Conservation (phyloP, 1,140 invertebrate genomes). For the Andricus grossulariae region DNA sequence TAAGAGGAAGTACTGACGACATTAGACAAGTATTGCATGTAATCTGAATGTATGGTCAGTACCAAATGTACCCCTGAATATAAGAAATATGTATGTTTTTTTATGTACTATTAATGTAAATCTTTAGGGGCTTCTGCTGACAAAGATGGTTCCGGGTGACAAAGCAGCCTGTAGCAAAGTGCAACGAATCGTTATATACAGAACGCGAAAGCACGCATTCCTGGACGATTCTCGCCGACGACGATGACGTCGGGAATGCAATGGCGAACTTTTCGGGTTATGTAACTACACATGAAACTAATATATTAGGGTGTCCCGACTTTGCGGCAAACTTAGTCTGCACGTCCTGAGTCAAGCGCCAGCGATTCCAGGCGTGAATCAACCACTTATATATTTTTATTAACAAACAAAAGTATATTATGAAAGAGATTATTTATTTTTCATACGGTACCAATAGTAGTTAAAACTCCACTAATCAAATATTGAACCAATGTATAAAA, state of each 20-base stretch:
- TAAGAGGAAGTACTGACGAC: no score
- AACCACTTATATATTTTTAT: background rate
- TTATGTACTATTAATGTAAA: background rate
- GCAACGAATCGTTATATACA: conserved; percentile 49
- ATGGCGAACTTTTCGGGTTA: conserved; percentile 61
- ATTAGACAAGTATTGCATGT: no score
- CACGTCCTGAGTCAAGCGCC: conserved; percentile 52
- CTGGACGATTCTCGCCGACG: conserved; percentile 59
- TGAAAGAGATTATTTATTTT: no score
- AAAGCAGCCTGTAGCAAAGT: conserved; percentile 49
- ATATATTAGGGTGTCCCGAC: conserved; percentile 62
- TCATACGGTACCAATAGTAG: no score
- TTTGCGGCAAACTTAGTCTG: conserved; percentile 65
- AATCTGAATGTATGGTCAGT: no score
- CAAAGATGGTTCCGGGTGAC: conserved; percentile 40
- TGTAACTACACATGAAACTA: conserved; percentile 67
- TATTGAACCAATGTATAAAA: no score
- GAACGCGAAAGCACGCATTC: conserved; percentile 50
- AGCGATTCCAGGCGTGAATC: background rate
- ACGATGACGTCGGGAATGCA: conserved; percentile 62
- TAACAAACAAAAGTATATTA: background rate
- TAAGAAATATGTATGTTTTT: conserved; percentile 1
- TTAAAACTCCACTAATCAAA: no score
- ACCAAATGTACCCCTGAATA: background rate
- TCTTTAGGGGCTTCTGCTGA: conserved; percentile 1